phyloP scores from a whole-genome alignment of 2,113 vertebrate genomes.

The Sinocyclocheilus grahami region DNA sequence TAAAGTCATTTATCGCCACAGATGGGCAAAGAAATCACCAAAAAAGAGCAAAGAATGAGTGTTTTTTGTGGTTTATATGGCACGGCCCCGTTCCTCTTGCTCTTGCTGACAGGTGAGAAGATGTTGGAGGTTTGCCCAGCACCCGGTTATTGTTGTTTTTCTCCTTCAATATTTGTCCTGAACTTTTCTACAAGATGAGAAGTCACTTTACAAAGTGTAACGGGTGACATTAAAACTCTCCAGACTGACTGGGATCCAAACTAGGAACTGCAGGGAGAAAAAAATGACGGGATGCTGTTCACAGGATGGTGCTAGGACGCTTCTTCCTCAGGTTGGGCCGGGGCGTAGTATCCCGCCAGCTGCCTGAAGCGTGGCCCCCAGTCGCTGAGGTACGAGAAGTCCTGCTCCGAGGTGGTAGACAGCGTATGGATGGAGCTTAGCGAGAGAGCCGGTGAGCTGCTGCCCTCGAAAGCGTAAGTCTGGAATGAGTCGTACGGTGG shows the following conservation, averaged over 20 bases:
- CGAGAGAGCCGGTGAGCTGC: constrained; percentile 86
- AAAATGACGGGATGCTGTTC: constrained; percentile 28
- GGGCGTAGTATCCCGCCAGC: constrained; percentile 90
- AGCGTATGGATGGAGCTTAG: constrained; percentile 95
- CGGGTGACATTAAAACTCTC: constrained; percentile 31
- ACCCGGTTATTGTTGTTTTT: background rate
- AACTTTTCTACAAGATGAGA: constrained; percentile 30
- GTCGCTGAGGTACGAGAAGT: constrained; percentile 92
- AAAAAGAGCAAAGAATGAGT: constrained; percentile 28
- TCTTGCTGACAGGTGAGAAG: constrained; percentile 33
- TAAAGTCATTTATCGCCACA: constrained; percentile 5
- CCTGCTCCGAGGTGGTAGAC: constrained; percentile 92
- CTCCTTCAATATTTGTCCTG: constrained; percentile 9
- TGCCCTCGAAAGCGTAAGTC: constrained; percentile 97
- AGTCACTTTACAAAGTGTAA: constrained; percentile 17
- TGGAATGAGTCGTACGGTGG: constrained; percentile 99
- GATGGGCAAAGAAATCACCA: constrained; percentile 20
- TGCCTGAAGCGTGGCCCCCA: constrained; percentile 96
- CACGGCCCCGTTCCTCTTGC: constrained; percentile 5
- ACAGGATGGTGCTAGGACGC: constrained; percentile 81
- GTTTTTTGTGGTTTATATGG: constrained; percentile 30
- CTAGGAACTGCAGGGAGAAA: constrained; percentile 18
- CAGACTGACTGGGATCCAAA: constrained; percentile 28
- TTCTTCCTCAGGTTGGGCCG: constrained; percentile 79
- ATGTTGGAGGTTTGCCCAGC: constrained; percentile 40